Percentiles rank a stretch among this genome's conserved stretches.
These are phyloP conservation scores for Nineta flava DNA, from an alignment of 2,888 invertebrate genomes.

Conservation along the genomic window DNA sequence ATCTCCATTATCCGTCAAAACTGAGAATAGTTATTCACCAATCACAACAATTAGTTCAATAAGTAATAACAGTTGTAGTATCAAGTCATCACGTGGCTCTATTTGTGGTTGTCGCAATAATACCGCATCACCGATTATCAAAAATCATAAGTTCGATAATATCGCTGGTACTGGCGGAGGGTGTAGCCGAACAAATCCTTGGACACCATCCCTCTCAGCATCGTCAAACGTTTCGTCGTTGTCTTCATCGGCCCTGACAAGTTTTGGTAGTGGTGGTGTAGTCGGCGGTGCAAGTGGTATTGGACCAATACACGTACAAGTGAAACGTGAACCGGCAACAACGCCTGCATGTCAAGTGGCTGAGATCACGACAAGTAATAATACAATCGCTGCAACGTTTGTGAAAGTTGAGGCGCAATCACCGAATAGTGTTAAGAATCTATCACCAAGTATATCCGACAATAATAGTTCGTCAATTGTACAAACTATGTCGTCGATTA, in stretches of 20 bases:
- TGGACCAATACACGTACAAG: slow-evolving; percentile 35
- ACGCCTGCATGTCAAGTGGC: slow-evolving; percentile 39
- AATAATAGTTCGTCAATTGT: slow-evolving; percentile 25
- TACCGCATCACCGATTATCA: slow-evolving; percentile 6
- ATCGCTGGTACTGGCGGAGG: slow-evolving; percentile 32
- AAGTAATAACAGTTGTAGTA: too few relatives aligned
- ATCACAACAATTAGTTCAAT: too few relatives aligned
- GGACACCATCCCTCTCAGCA: slow-evolving; percentile 24
- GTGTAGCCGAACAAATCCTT: slow-evolving; percentile 55
- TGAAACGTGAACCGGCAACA: slow-evolving; percentile 47
- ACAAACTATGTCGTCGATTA: slow-evolving; percentile 7
- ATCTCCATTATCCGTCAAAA: slow-evolving; percentile 35
- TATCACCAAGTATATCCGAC: too few relatives aligned
- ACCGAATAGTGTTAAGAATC: slow-evolving; percentile 23
- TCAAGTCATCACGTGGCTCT: slow-evolving; percentile 16
- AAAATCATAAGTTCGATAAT: too few relatives aligned
- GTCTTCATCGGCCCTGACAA: slow-evolving; percentile 8
- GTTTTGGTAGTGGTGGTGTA: slow-evolving; percentile 12
- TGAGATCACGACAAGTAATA: slow-evolving; percentile 32
- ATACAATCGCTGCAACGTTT: slow-evolving; percentile 33
- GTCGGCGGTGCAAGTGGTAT: too few relatives aligned
- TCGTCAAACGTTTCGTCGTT: slow-evolving; percentile 13
- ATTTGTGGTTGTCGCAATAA: slow-evolving; percentile 4
- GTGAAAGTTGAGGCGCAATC: slow-evolving; percentile 50
- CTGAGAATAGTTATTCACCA: slow-evolving; percentile 26